Base-by-base conservation (phyloP, 2,888 invertebrate species). In the Myathropa florea region DNA sequence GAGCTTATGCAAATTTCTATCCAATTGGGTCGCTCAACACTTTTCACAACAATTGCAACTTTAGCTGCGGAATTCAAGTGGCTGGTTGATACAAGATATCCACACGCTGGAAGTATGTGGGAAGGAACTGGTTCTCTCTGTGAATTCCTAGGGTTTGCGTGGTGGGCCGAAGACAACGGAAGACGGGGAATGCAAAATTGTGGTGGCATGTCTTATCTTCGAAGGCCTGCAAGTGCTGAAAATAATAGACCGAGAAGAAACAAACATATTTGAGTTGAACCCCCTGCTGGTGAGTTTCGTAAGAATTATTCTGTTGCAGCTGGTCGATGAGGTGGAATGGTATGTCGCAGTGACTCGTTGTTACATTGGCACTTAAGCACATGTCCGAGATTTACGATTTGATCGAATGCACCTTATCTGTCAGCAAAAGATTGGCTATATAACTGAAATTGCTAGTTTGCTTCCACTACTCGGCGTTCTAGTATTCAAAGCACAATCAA, bases 181-280 rank as follows among this genome's bases (percentile, higher is more conserved):
- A 46, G 68, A 12, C 24, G 65, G 28, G 30, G 70, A 28, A 60
- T 14, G 57, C 57, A 65, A 59, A 67, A 68, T 63, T 36, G 73
- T 60, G 30, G 55, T 71, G 81, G 71, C 76, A 39, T 76, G 76
- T 70, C 75, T 86, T 86, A 79, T 86, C 86, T 86, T 75, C 70
- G 86, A 83, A 86, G 83, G 86, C 83, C 75, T 79, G 73, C 86
- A 83, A 86, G 78, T 86, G 83, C 71, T 68, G 61, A 65, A 83
- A 83, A 79, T 86, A 83, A 75, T 79, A 75, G 83, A 86, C 64
- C 83, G 78, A 79, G 78, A 65, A 83, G 67, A 86, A 39, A 76
- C 63, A 67, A 73, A 71, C 57, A 24, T 57, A 57, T 57, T 86
- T 67, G 68, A 71, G 71, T 75, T 70, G 86, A 86, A 46, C 46